phyloP scores from a whole-genome alignment of 2,797 vertebrate species.

The Sarcophilus harrisii region DNA sequence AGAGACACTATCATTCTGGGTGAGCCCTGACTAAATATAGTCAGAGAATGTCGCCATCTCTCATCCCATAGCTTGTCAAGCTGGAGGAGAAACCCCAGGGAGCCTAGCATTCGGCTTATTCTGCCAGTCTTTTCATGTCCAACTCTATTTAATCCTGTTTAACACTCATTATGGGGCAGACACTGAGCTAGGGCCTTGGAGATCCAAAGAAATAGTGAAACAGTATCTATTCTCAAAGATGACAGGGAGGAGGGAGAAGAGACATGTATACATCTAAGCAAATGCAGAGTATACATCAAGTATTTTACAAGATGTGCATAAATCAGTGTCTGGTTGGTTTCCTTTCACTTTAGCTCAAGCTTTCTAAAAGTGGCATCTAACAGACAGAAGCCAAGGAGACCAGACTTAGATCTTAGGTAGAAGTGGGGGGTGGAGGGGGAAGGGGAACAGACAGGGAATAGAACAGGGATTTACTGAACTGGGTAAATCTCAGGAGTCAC shows the following conservation, averaged over 20 bases:
- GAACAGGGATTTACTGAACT: background rate
- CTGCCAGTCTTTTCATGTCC: background rate
- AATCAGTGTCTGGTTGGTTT: background rate
- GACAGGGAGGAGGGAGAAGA: no score
- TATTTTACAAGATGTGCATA: background rate
- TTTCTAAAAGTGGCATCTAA: background rate
- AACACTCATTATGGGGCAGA: background rate
- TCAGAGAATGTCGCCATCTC: constrained; percentile 11
- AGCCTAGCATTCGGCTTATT: background rate
- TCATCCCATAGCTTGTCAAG: background rate
- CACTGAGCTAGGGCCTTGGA: background rate
- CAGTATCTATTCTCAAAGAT: background rate
- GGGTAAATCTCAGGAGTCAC: background rate
- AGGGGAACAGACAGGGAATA: background rate
- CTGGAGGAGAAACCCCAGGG: background rate
- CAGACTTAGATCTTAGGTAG: background rate
- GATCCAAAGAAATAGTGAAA: background rate
- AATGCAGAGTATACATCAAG: background rate
- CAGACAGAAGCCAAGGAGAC: no score
- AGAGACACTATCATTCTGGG: background rate
- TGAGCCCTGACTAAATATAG: constrained; percentile 17
- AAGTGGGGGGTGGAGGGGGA: background rate
- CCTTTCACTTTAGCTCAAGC: background rate
- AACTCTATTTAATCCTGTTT: background rate
- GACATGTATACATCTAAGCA: background rate